Evolutionary conservation across 1,140 invertebrate species (phyloP), one percentile per base, ranked within the genome.

Genomic region (Ganaspis sp.): DNA sequence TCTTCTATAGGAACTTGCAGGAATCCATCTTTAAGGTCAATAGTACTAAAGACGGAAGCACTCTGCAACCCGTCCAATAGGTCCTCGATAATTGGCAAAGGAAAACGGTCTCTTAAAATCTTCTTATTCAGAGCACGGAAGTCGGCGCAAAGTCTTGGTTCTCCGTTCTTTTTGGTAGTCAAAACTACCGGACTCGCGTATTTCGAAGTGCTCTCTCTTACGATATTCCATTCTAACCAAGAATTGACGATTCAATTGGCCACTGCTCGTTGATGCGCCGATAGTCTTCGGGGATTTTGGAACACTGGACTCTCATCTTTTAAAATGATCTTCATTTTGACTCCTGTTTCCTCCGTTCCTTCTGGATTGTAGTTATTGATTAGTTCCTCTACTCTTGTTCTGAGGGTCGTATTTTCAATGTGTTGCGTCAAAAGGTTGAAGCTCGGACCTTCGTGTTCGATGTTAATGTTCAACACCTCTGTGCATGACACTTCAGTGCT

Each of bases 131-230:
- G 23, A 23, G 71, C 74, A 53, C 82, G 54, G 49, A 78, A 86
- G 45, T 86, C 84, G 0, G 86, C 75, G 76, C 92, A 92, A 29
- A 92, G 86, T 29, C 77, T 69, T n/a, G 73, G 6, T 6, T 53
- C 38, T 0, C 75, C 89, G 83, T 93, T 89, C 77, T 90, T 90
- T 78, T 93, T 93, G 45, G 72, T 77, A 0, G 89, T 88, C 6
- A 92, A 70, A 0, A 93, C 87, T 0, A 92, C 83, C 0, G 91
- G 91, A 29, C 88, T 88, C 9, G 89, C 83, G 83, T 89, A 93
- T n/a, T 91, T 87, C n/a, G 88, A 91, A 21, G 42, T 75, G 17
- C 87, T 90, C 37, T 82, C 78, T n/a, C 85, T 73, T 42, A 81
- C 69, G 29, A 82, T 79, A 1, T 73, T 73, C 1, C 40, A 12